Percentiles rank a stretch among this genome's conserved stretches.
These are phyloP conservation scores for Corvus moneduloides DNA, from an alignment of 2,113 vertebrate genomes.

Conservation along the genomic window DNA sequence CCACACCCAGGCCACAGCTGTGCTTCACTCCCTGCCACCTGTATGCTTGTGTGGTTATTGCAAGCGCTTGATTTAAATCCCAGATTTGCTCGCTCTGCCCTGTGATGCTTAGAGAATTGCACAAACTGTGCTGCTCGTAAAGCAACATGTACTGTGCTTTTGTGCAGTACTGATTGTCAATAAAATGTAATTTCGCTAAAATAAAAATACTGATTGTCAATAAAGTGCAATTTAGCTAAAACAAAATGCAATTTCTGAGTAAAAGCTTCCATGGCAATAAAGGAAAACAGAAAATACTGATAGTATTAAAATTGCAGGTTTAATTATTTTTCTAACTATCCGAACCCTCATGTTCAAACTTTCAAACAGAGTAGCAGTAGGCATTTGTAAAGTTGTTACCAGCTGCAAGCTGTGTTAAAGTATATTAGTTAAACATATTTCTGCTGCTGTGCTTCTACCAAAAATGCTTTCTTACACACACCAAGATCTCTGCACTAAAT, in stretches of 20 bases:
- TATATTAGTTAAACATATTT: not conserved
- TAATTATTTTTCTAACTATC: not conserved
- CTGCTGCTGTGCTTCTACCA: not conserved
- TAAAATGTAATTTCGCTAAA: conserved; percentile 20
- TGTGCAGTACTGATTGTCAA: not conserved
- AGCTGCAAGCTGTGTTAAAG: not conserved
- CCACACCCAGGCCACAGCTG: not conserved
- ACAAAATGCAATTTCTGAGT: not conserved
- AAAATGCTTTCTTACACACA: not conserved
- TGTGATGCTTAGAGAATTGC: not conserved
- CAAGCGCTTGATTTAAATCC: not conserved
- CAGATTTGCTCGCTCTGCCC: not conserved
- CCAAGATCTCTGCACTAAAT: not conserved
- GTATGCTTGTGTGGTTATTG: not conserved
- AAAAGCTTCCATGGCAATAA: not conserved
- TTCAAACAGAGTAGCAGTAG: not conserved
- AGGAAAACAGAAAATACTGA: not conserved
- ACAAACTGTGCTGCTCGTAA: not conserved
- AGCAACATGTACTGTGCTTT: not conserved
- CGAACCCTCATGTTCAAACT: not conserved
- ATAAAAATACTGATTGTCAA: not conserved
- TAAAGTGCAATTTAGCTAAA: not conserved
- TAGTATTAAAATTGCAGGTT: not conserved
- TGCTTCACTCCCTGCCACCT: not conserved
- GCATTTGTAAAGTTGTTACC: not conserved